Evolutionary conservation across 1,140 invertebrate species (phyloP).

Genomic region (Diabrotica undecimpunctata): DNA sequence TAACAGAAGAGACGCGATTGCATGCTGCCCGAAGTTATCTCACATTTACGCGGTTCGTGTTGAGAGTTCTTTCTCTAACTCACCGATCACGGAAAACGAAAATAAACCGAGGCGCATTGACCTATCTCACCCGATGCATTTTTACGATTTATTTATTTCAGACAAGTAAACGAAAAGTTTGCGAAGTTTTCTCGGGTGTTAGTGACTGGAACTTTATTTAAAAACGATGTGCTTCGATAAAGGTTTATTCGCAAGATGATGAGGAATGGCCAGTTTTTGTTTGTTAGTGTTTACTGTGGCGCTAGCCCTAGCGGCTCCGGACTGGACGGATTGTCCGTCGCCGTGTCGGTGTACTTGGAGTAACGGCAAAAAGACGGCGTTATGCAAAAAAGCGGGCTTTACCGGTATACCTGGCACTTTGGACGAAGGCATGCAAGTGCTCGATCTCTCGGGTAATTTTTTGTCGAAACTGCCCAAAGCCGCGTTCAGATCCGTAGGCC

Average conservation of each 20-base stretch:
- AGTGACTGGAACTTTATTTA: background rate
- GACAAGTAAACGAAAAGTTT: background rate
- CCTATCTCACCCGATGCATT: background rate
- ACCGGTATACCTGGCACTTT: slow-evolving; percentile 69
- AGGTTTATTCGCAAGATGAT: slow-evolving; percentile 25
- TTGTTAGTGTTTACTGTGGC: slow-evolving; percentile 40
- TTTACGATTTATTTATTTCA: too few species aligned
- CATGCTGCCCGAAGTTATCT: slow-evolving; percentile 4
- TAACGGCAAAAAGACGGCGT: slow-evolving; percentile 80
- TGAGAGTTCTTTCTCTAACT: slow-evolving; percentile 8
- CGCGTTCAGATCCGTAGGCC: slow-evolving; percentile 71
- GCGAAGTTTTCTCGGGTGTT: too few species aligned
- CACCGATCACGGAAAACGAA: slow-evolving; percentile 11
- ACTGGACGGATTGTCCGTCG: slow-evolving; percentile 78
- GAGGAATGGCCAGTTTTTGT: slow-evolving; percentile 40
- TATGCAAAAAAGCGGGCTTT: slow-evolving; percentile 73
- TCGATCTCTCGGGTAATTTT: slow-evolving; percentile 77
- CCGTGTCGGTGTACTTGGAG: slow-evolving; percentile 86
- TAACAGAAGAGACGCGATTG: slow-evolving; percentile 30
- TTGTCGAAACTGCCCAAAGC: slow-evolving; percentile 73
- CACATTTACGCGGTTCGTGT: slow-evolving; percentile 6
- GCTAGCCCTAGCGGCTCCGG: slow-evolving; percentile 55
- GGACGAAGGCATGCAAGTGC: slow-evolving; percentile 79
- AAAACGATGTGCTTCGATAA: slow-evolving; percentile 1
- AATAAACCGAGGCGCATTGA: slow-evolving; percentile 18